Base-by-base conservation (phyloP, 2,113 vertebrate genomes). In the Brienomyrus longianalis region DNA sequence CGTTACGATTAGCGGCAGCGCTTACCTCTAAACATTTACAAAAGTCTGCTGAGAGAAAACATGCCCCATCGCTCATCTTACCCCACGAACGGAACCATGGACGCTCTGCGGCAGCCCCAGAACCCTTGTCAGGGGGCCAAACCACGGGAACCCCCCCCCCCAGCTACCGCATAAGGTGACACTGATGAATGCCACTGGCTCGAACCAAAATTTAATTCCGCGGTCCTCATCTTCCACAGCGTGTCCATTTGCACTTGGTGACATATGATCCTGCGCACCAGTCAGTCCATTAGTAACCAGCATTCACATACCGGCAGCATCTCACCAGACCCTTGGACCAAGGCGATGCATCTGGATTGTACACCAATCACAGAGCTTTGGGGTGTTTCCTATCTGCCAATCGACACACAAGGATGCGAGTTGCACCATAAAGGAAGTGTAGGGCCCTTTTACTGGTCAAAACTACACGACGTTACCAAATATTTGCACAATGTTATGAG, bases 401-500 rank as follows among this genome's bases (percentile, higher is more conserved):
- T 56, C 89, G 39, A 56, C 91, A 89, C 91, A 92, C 90, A 90
- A 90, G 90, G 91, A 91, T 83, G 70, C 45, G 74, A 90, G 31
- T 59, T 56, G 47, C 59, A 10, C 85, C 74, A 56, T 74, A 90
- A 66, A 54, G 86, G 83, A 84, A 83, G 48, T 87, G 84, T 13
- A 80, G 86, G 62, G 90, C 50, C n/a, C 35, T 9, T 15, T 48
- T 31, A 84, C 83, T 51, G 62, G 85, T 51, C 88, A 47, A 39
- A 66, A 66, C 90, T 88, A 90, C 50, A 27, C 62, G 11, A 52
- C 47, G 89, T 89, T 17, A 23, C 27, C 89, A 90, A 90, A 87
- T 90, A 90, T 90, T 87, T 87, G 84, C 90, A 83, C 66, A 91
- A 89, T 91, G 91, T 91, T 90, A 91, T 83, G 89, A 93, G 92